These are phyloP conservation scores for Cataglyphis rosenhaueri DNA, from an alignment of 2,888 invertebrate species.

Conservation along the genomic window DNA sequence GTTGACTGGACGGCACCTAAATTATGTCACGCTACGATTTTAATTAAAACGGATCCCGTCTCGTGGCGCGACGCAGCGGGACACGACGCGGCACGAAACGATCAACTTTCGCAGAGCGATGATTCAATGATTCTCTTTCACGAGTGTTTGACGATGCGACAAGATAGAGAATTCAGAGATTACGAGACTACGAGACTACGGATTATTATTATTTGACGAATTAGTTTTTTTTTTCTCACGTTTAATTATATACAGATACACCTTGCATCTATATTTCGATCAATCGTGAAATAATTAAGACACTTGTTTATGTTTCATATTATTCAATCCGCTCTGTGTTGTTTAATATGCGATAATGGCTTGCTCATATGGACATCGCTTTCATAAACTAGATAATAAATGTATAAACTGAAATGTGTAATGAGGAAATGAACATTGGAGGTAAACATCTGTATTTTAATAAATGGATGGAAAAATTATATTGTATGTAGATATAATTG, in stretches of 20 bases:
- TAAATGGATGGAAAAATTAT: constrained; percentile 18
- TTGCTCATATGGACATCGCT: background rate
- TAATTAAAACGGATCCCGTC: constrained; percentile 84
- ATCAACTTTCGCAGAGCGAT: constrained; percentile 6
- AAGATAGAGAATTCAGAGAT: background rate
- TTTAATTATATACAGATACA: background rate
- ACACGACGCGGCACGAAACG: constrained; percentile 18
- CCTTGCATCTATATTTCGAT: background rate
- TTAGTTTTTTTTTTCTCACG: constrained; percentile 18
- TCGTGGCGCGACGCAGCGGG: constrained; percentile 32
- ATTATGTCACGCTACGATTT: constrained; percentile 84
- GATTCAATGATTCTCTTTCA: constrained; percentile 5
- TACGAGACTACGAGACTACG: background rate
- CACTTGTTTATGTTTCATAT: background rate
- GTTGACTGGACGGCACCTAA: constrained; percentile 95
- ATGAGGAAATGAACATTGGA: constrained; percentile 23
- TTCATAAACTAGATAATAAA: constrained; percentile 25
- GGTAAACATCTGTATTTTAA: background rate
- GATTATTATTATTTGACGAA: constrained; percentile 5
- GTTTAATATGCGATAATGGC: background rate
- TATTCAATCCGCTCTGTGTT: background rate
- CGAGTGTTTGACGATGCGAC: background rate
- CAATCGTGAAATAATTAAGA: constrained; percentile 1
- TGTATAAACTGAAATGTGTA: constrained; percentile 13
- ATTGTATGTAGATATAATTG: constrained; percentile 12